phyloP scores from a whole-genome alignment of 2,113 vertebrate genomes.

The Gymnogyps californianus region DNA sequence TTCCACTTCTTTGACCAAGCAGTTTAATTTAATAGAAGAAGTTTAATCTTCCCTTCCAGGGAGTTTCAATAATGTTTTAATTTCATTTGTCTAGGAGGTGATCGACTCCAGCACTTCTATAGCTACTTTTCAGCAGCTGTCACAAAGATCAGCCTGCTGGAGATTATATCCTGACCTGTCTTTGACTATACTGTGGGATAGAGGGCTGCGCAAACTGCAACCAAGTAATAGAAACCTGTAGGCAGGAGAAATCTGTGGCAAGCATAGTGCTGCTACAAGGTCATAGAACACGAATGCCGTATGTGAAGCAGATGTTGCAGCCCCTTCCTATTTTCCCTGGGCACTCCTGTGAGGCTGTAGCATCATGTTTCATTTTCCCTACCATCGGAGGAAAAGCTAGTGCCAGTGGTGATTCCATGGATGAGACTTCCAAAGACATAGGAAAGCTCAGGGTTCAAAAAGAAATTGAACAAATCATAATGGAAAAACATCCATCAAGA shows the following conservation, averaged over 20 bases:
- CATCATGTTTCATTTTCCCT: background rate
- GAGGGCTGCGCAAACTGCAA: background rate
- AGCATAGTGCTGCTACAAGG: background rate
- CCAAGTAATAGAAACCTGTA: background rate
- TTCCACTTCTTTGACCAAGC: background rate
- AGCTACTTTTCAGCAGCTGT: background rate
- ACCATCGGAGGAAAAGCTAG: background rate
- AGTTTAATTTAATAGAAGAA: slow-evolving; percentile 3
- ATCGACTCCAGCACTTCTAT: background rate
- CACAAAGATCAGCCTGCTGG: background rate
- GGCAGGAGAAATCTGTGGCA: background rate
- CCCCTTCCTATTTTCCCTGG: background rate
- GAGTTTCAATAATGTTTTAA: background rate
- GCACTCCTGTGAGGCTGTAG: background rate
- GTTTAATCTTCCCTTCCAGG: background rate
- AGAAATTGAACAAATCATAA: background rate
- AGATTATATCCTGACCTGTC: background rate
- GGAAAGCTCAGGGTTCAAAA: background rate
- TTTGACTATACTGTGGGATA: background rate
- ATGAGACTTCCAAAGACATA: background rate
- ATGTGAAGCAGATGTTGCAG: background rate
- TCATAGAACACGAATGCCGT: background rate
- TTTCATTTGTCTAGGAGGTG: background rate
- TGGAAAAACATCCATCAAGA: background rate
- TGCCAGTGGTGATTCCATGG: background rate